Percentiles rank a stretch among this genome's conserved stretches.
Conservation (phyloP, 2,888 invertebrate species). For the Zaprionus bogoriensis region DNA sequence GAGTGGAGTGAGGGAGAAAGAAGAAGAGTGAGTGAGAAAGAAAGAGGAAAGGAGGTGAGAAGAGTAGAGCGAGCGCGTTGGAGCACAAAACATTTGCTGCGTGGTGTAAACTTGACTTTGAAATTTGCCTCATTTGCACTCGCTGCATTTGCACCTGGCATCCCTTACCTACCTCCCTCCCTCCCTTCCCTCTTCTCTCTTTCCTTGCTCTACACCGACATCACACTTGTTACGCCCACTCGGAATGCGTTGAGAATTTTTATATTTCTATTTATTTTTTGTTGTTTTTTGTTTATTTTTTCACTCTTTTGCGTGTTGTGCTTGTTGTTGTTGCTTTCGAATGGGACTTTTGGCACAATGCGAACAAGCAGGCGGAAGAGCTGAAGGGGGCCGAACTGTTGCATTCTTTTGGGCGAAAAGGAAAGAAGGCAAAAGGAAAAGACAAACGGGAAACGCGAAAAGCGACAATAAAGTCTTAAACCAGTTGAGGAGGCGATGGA, state of each 20-base stretch:
- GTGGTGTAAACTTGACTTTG: slow-evolving; percentile 78
- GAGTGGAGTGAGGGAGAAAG: neutral
- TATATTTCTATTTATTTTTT: slow-evolving; percentile 16
- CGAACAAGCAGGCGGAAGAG: slow-evolving; percentile 26
- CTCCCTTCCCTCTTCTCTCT: neutral
- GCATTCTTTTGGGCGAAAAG: slow-evolving; percentile 38
- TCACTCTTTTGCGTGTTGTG: slow-evolving; percentile 15
- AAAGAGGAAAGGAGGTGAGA: neutral
- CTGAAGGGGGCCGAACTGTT: slow-evolving; percentile 43
- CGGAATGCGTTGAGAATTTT: slow-evolving; percentile 17
- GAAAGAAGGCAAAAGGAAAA: neutral
- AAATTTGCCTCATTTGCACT: slow-evolving; percentile 77
- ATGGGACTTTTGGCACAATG: slow-evolving; percentile 41
- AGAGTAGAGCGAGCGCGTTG: slow-evolving; percentile 26
- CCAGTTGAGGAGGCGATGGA: slow-evolving; percentile 32
- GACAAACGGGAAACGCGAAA: neutral
- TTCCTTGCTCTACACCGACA: neutral
- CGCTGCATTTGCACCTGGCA: slow-evolving; percentile 60
- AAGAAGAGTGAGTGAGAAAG: neutral
- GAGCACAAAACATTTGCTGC: slow-evolving; percentile 72
- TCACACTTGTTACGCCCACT: slow-evolving; percentile 1
- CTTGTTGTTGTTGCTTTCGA: slow-evolving; percentile 11
- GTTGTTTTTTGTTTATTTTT: neutral
- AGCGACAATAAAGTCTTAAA: slow-evolving; percentile 1
- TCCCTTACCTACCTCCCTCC: neutral